These are phyloP conservation scores for Falco punctatus DNA, from an alignment of 2,113 vertebrate species.

Conservation along the genomic window DNA sequence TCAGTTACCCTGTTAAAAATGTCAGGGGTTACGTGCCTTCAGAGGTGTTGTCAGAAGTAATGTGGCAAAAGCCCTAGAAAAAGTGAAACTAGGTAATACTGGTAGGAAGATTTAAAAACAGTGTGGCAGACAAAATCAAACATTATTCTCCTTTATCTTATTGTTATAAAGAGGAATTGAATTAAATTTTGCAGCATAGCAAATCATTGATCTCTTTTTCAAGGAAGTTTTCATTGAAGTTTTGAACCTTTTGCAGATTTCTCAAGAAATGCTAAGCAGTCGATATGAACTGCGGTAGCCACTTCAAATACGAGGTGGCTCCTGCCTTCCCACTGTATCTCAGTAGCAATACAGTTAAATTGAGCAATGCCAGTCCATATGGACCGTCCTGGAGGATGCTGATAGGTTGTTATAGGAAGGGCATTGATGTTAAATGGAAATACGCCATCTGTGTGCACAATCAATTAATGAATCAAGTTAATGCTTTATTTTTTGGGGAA, in stretches of 20 bases:
- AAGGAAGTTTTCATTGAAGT: slow-evolving; percentile 45
- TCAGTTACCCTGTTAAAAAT: background rate
- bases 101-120: background rate
- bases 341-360: background rate
- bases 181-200: slow-evolving; percentile 33
- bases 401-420: slow-evolving; percentile 21
- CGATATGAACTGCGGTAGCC: slow-evolving; percentile 34
- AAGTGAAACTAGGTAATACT: background rate
- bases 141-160: background rate
- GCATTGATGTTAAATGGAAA: slow-evolving; percentile 22
- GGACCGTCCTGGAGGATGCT: background rate
- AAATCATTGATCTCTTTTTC: slow-evolving; percentile 27
- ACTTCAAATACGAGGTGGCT: slow-evolving; percentile 25
- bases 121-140: background rate
- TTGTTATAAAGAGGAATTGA: slow-evolving; percentile 13
- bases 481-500: background rate
- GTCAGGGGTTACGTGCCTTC: background rate
- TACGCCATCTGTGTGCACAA: slow-evolving; percentile 17
- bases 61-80: background rate
- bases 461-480: background rate
- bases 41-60: background rate
- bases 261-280: slow-evolving; percentile 32
- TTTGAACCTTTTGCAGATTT: slow-evolving; percentile 29
- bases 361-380: background rate
- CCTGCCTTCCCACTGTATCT: background rate